phyloP scores from a whole-genome alignment of 2,888 invertebrate genomes.

The Mycalesis mineus region DNA sequence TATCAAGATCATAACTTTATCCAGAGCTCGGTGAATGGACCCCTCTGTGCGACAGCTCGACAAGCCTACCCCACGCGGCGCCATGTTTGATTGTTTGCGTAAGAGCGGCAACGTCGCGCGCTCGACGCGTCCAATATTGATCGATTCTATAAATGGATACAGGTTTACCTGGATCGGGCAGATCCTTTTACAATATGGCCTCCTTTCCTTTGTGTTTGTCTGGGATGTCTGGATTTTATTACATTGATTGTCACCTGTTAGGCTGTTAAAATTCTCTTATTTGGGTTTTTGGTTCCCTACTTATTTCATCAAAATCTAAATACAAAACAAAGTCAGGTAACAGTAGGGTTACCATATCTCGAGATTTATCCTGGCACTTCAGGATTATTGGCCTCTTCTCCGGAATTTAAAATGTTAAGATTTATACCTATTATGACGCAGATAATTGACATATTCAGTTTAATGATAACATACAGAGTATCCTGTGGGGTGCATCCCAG shows the following conservation, averaged over 20 bases:
- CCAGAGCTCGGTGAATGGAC: not conserved
- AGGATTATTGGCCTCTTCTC: too few species aligned
- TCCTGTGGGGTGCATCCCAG: too few species aligned
- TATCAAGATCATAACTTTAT: not conserved
- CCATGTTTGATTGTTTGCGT: constrained; percentile 47
- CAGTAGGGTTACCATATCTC: too few species aligned
- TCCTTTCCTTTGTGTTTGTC: constrained; percentile 6
- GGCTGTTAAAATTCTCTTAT: not conserved
- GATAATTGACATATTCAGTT: too few species aligned
- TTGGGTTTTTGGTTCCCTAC: too few species aligned
- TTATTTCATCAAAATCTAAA: not conserved
- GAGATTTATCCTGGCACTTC: too few species aligned
- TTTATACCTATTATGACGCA: too few species aligned
- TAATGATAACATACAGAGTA: too few species aligned
- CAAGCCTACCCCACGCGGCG: not conserved
- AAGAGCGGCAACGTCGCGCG: constrained; percentile 56
- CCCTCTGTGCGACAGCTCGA: not conserved
- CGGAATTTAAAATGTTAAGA: too few species aligned
- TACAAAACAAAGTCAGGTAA: too few species aligned
- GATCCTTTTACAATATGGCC: constrained; percentile 4
- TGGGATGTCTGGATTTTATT: not conserved
- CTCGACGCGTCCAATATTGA: constrained; percentile 43
- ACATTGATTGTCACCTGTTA: not conserved
- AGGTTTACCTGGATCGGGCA: constrained; percentile 36
- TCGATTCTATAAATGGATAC: constrained; percentile 55